Conservation (phyloP, 2,113 vertebrate genomes). For the human region DNA sequence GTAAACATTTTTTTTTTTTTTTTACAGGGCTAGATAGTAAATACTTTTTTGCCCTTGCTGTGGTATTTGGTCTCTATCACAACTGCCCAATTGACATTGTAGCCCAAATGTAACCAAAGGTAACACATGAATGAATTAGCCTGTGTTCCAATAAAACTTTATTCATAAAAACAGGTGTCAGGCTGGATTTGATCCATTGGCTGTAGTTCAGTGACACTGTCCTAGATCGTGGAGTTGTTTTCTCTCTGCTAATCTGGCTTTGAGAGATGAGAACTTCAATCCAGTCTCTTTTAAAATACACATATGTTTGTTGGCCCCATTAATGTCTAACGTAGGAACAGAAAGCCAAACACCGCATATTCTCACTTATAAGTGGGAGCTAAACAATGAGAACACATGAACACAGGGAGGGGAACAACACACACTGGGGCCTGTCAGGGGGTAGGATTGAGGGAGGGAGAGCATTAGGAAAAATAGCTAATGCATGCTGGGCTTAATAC, state of each 20-base stretch:
- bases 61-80: background rate
- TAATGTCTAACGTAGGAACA: no score
- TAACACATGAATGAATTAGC: background rate
- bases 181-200: background rate
- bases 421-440: no score
- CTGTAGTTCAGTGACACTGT: background rate
- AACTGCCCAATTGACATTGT: background rate
- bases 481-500: no score
- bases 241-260: background rate
- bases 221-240: background rate
- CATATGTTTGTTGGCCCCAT: no score
- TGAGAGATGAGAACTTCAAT: background rate
- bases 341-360: no score
- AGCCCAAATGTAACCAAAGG: background rate
- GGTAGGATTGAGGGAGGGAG: no score
- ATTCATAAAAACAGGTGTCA: background rate
- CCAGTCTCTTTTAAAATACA: background rate
- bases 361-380: no score
- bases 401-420: no score
- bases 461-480: no score
- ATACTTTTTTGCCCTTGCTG: background rate
- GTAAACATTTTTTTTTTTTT: background rate
- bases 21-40: background rate
- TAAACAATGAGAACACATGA: no score
- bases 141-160: background rate